Evolutionary conservation across 1,140 invertebrate genomes (phyloP).

Genomic region (Oncopeltus fasciatus): DNA sequence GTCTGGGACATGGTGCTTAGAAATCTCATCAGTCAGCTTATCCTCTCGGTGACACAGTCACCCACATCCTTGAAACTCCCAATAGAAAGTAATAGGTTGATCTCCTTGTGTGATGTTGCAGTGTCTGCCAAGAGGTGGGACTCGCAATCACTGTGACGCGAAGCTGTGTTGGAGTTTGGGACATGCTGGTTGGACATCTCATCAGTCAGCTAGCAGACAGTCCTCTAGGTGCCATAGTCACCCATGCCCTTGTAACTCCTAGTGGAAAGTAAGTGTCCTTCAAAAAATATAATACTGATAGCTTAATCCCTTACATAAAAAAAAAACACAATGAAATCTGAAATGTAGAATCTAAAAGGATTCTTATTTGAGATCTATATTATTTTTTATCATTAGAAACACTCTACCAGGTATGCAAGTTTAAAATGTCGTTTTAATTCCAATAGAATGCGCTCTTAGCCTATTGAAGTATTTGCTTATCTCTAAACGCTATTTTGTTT

Average conservation of each 20-base stretch:
- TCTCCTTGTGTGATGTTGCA: slow-evolving; percentile 28
- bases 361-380: too few species aligned
- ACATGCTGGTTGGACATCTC: slow-evolving; percentile 70
- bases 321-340: too few species aligned
- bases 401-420: too few species aligned
- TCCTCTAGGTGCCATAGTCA: slow-evolving; percentile 86
- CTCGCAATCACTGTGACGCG: slow-evolving; percentile 78
- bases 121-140: slow-evolving; percentile 53
- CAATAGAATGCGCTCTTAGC: too few species aligned
- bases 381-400: too few species aligned
- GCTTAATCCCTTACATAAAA: too few species aligned
- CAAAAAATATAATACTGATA: too few species aligned
- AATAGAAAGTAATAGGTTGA: slow-evolving; percentile 48
- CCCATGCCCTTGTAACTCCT: slow-evolving; percentile 74
- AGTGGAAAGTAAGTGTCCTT: slow-evolving; percentile 54
- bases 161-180: slow-evolving; percentile 89
- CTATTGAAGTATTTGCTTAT: too few species aligned
- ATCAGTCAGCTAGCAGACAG: slow-evolving; percentile 77
- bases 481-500: too few species aligned
- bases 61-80: slow-evolving; percentile 74
- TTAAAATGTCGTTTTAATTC: too few species aligned
- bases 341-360: too few species aligned
- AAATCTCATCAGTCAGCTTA: slow-evolving; percentile 66
- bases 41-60: slow-evolving; percentile 85
- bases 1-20: slow-evolving; percentile 87